Percentiles rank a stretch among this genome's conserved stretches.
phyloP scores from a whole-genome alignment of 1,140 invertebrate species.

The Papilio aristodemus region DNA sequence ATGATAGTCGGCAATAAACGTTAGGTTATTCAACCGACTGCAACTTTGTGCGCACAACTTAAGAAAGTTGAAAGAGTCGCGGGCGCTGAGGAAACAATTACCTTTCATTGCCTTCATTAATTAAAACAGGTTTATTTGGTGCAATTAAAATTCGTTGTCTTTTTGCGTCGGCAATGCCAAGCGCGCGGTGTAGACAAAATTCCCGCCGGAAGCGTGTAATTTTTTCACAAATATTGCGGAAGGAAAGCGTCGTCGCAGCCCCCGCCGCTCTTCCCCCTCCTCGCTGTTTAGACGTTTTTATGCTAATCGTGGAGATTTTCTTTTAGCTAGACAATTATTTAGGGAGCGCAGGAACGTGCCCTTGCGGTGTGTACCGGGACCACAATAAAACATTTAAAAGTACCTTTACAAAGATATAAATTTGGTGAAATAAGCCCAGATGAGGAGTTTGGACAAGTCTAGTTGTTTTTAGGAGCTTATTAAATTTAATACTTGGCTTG shows the following conservation, averaged over 20 bases:
- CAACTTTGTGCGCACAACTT: slow-evolving; percentile 20
- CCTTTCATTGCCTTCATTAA: slow-evolving; percentile 57
- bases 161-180: slow-evolving; percentile 47
- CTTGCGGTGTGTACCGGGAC: slow-evolving; percentile 60
- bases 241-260: slow-evolving; percentile 63
- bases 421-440: neutral
- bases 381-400: neutral
- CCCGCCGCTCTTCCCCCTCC: slow-evolving; percentile 43
- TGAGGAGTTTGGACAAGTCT: neutral
- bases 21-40: neutral
- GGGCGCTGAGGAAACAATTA: slow-evolving; percentile 43
- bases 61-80: slow-evolving; percentile 14
- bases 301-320: slow-evolving; percentile 76
- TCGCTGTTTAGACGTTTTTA: slow-evolving; percentile 75
- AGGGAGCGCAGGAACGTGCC: slow-evolving; percentile 49
- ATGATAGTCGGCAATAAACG: neutral
- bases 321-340: slow-evolving; percentile 75
- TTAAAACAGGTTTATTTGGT: slow-evolving; percentile 37
- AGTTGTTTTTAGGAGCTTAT: too few species aligned
- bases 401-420: neutral
- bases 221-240: slow-evolving; percentile 76
- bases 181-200: slow-evolving; percentile 58
- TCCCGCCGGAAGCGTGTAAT: slow-evolving; percentile 71
- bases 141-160: slow-evolving; percentile 69
- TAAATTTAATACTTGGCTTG: neutral